A percentile compares a stretch with the other conserved stretches of the same genome.
Conservation (phyloP, 2,888 invertebrate genomes). For the Diloba caeruleocephala region DNA sequence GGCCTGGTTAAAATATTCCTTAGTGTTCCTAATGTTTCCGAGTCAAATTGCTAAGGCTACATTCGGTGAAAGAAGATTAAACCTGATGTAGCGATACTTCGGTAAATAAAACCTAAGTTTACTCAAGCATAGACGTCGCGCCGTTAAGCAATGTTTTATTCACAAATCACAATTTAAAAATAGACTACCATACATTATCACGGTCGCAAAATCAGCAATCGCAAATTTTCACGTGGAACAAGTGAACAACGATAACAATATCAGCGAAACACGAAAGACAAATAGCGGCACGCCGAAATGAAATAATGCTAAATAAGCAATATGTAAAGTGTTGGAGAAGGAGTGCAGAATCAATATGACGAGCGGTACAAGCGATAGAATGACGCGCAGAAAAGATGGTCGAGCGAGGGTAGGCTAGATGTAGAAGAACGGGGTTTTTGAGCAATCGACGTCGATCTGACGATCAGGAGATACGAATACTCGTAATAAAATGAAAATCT, state of each 20-base stretch:
- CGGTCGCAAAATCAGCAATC: constrained; percentile 43
- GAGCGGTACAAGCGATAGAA: constrained; percentile 41
- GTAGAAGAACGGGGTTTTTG: no score
- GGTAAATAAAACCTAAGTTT: not conserved
- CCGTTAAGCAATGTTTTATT: not conserved
- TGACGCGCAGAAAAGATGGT: not conserved
- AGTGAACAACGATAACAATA: constrained; percentile 65
- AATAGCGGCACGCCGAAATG: constrained; percentile 78
- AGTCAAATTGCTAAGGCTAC: no score
- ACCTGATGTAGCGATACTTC: no score
- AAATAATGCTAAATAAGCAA: constrained; percentile 87
- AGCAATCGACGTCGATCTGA: no score
- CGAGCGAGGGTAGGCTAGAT: not conserved
- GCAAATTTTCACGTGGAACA: constrained; percentile 46
- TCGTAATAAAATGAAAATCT: no score
- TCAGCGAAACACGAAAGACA: constrained; percentile 76
- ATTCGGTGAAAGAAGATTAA: no score
- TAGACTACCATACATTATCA: constrained; percentile 34
- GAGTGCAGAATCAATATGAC: constrained; percentile 77
- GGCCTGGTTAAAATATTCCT: no score
- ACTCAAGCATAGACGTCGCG: not conserved
- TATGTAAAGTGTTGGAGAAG: constrained; percentile 83
- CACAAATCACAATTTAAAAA: constrained; percentile 17
- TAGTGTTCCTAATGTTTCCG: no score
- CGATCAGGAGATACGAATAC: no score